Evolutionary conservation across 1,140 invertebrate species (phyloP), one percentile per base, ranked within the genome.

Genomic region (Dreissena rostriformis): DNA sequence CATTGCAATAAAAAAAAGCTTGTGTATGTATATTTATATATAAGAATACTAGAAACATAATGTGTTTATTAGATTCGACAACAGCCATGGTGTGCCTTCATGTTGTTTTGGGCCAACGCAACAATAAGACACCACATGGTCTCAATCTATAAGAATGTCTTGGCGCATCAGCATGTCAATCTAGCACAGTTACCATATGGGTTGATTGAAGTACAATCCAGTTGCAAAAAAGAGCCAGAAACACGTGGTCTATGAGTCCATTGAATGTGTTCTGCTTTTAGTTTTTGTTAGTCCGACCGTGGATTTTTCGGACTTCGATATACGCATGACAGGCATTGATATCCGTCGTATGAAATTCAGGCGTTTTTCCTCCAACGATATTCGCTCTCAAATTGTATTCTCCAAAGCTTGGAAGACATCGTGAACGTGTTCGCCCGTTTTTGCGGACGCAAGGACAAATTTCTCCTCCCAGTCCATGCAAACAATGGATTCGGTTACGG

Each of bases 391-490:
- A 10, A 80, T 67, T 22, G 57, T 80, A 49, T 70, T 29, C 61
- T 80, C 65, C 24, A 80, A 39, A 6, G 61, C 10, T 11, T 70
- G 39, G 17, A 80, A 80, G 0, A 80, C 53, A 0, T 17, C 28
- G 14, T 71, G 52, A 70, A 80, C 65, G 22, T 80, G 70, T 29
- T 57, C 77, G 61, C 67, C 65, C 14, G 77, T 70, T 49, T 80
- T 80, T 2, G 77, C 77, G 10, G 77, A 80, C 4, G 67, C 65
- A 49, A 55, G 19, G 15, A 80, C 67, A 57, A 80, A 71, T 28
- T 80, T 70, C 22, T 80, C 77, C 49, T 71, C 87, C 90, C 90
- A 91, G 29, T 91, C 90, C 22, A 91, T 66, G 55, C 83, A 87
- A 14, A 91, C 89, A 15, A 89, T 73, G 5, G 88, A 86, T 74